Evolutionary conservation across 2,888 invertebrate genomes (phyloP).

Genomic region (Nemurella pictetii): DNA sequence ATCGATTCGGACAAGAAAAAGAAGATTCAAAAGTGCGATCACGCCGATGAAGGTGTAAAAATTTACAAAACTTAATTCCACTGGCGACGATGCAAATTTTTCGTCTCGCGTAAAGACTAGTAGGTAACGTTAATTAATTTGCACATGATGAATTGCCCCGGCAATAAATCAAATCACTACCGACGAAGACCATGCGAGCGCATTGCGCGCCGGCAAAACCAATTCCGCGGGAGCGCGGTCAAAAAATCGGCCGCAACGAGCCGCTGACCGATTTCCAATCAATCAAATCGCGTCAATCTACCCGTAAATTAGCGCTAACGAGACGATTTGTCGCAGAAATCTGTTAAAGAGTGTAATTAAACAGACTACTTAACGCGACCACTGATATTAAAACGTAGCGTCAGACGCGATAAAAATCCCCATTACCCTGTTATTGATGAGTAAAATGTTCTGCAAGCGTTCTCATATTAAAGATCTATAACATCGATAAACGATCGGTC

Average conservation of each 20-base stretch:
- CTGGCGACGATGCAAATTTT: neutral
- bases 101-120: neutral
- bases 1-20: neutral
- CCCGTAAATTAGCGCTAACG: conserved; percentile 9
- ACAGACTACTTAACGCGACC: conserved; percentile 11
- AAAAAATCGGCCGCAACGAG: neutral
- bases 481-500: neutral
- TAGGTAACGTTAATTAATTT: neutral
- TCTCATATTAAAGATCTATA: neutral
- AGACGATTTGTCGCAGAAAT: conserved; percentile 23
- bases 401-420: neutral
- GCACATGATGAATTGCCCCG: neutral
- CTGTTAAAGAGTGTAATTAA: conserved; percentile 16
- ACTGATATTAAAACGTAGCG: neutral
- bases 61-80: neutral
- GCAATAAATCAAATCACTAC: neutral
- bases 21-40: neutral
- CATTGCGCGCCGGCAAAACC: neutral
- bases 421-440: conserved; percentile 5
- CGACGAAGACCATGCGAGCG: neutral
- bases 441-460: neutral
- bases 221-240: neutral
- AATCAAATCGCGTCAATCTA: neutral
- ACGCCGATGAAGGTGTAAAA: neutral
- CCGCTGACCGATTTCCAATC: neutral